Evolutionary conservation across 2,888 invertebrate genomes (phyloP), one percentile per base, ranked within the genome.

Genomic region (Orthonychiurus folsomi): DNA sequence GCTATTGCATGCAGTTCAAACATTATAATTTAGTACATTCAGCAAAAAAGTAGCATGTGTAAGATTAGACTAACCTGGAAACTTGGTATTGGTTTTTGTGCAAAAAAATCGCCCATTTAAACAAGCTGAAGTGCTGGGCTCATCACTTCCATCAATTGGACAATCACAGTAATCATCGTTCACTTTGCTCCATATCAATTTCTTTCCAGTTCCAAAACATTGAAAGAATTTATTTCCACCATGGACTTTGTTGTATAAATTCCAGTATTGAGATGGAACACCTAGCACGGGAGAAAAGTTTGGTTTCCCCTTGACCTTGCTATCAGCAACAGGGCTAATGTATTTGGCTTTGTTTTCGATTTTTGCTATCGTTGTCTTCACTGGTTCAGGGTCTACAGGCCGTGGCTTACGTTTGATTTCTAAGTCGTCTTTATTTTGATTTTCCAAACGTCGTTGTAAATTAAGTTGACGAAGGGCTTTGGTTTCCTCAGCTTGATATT

Each of bases 131-230:
- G 80, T 80, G 2, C 78, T 78, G 5, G 80, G 80, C 69, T 80
- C 80, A 75, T 80, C 80, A 50, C 75, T 75, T 2, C 76, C 76
- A 68, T 80, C 80, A 3, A 70, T 63, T 9, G 69, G 65, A 73
- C 95, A 95, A 78, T 95, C 94, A 80, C 94, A 95, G 76, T 87
- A 95, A 79, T 95, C 91, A 75, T 95, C 94, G 78, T 94, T 95
- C 1, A 92, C 85, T 72, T 84, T 82, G 47, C 79, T 78, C 76
- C 85, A 90, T 1, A 80, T 76, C 59, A 86, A 82, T 67, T 79
- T 77, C 61, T 76, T 75, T 63, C 76, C 78, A 15, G 78, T 77
- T 60, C 74, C 73, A 59, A 81, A 74, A 60, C 82, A 82, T 53
- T 60, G 63, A 47, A 72, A 72, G 23, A 59, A 61, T 23, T 61